phyloP scores from a whole-genome alignment of 1,140 invertebrate species.

The Cydia pomonella region DNA sequence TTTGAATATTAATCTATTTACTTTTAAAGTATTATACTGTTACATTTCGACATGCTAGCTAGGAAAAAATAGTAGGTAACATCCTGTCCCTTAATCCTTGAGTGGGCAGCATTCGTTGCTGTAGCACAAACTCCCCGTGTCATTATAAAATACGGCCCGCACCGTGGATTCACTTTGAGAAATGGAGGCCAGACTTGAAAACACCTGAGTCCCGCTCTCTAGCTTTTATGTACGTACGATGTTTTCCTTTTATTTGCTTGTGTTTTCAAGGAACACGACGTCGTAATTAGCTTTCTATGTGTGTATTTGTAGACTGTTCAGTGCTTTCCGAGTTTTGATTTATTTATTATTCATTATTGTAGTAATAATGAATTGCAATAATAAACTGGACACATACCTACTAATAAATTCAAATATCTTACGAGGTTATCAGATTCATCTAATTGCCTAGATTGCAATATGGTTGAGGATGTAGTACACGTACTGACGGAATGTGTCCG shows the following conservation, averaged over 20 bases:
- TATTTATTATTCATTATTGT: no score
- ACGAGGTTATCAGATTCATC: no score
- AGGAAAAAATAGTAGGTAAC: constrained; percentile 44
- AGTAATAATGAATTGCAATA: no score
- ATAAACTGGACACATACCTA: no score
- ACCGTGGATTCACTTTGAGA: constrained; percentile 73
- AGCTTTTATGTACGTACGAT: constrained; percentile 27
- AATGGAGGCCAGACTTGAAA: constrained; percentile 58
- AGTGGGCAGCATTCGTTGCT: constrained; percentile 69
- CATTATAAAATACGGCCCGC: constrained; percentile 73
- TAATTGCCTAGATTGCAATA: no score
- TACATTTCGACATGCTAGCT: constrained; percentile 16
- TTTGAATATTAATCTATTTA: no score
- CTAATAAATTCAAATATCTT: no score
- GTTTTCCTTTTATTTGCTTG: constrained; percentile 16
- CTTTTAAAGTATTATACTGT: no score
- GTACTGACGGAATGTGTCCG: no score
- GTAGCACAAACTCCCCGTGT: constrained; percentile 62
- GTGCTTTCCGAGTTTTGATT: no score
- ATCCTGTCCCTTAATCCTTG: constrained; percentile 62
- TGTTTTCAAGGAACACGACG: background rate
- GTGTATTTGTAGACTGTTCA: background rate
- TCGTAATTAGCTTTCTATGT: constrained; percentile 11
- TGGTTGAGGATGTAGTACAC: no score
- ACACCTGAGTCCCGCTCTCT: constrained; percentile 59